Evolutionary conservation across 1,140 invertebrate species (phyloP), one percentile per base, ranked within the genome.

Genomic region (Apis mellifera): DNA sequence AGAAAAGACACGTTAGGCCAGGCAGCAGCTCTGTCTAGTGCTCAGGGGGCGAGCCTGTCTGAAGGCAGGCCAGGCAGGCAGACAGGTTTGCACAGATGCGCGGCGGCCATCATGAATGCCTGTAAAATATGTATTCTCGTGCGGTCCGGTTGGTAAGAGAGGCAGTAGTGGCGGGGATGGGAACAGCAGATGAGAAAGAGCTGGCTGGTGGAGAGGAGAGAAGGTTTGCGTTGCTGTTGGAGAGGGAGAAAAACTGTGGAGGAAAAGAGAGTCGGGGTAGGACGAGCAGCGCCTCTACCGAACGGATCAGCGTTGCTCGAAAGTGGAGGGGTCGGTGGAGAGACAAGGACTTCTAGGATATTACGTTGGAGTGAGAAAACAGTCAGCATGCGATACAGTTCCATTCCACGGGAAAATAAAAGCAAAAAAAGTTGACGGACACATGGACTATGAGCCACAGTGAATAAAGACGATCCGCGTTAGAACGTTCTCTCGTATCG

Each of bases 71-170:
- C 71, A 83, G 81, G 86, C 71, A 83, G 81, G 86, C 90, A 92
- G 92, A 93, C 93, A 93, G 92, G 94, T 94, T 93, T 91, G 91
- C 91, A 93, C 93, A 94, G 93, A 93, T 94, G 93, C 91, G 92
- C 91, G 93, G 92, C 94, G 93, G 93, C 94, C 94, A 94, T 94
- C 94, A 94, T 94, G 94, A 94, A 94, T 94, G 93, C 91, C 93
- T 91, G 94, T 94, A 92, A 94, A 94, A 94, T 94, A 94, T 94
- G 94, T 94, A 94, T 94, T 94, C 91, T 90, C 89, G 87, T 86
- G 90, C 80, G 86, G 89, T 84, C 84, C 84, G 85, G 86, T 83
- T 82, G 85, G 88, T 82, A 82, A 82, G 84, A 87, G 84, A 55
- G 74, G 84, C 75, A 87, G 77, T 79, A 82, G 83, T 84, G 87